These are phyloP conservation scores for Sebastes hubbsi DNA, from an alignment of 2,797 vertebrate species.

Conservation along the genomic window DNA sequence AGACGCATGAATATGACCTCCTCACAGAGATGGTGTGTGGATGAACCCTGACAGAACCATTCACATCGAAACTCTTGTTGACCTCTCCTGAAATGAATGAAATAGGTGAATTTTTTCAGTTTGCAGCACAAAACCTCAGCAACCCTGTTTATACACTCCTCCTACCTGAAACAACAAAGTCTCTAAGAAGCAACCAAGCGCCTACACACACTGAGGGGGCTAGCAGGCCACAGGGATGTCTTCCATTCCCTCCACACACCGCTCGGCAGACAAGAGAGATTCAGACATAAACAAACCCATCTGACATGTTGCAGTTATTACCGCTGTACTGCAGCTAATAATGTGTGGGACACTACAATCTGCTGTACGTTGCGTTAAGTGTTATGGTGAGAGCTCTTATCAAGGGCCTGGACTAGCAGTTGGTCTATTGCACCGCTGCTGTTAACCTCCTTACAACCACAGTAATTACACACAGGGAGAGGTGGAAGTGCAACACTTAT, in stretches of 20 bases:
- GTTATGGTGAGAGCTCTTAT: conserved; percentile 8
- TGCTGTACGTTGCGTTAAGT: conserved; percentile 8
- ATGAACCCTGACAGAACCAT: background rate
- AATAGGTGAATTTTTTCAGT: background rate
- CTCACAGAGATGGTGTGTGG: conserved; percentile 23
- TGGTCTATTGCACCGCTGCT: background rate
- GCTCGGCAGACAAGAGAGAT: background rate
- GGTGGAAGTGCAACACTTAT: conserved; percentile 7
- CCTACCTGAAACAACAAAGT: conserved; percentile 13
- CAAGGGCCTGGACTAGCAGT: background rate
- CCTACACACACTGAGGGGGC: conserved; percentile 27
- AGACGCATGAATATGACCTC: conserved; percentile 17
- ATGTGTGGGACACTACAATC: background rate
- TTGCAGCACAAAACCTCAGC: background rate
- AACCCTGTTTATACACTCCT: conserved; percentile 4
- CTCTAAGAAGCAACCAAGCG: conserved; percentile 12
- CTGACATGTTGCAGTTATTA: conserved; percentile 11
- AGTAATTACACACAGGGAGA: conserved; percentile 15
- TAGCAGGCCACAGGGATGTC: conserved; percentile 5
- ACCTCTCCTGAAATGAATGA: conserved; percentile 34
- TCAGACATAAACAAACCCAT: conserved; percentile 16
- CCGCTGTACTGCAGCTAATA: conserved; percentile 3
- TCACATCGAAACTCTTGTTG: conserved; percentile 21
- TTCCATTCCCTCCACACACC: background rate
- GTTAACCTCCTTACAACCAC: conserved; percentile 39